Evolutionary conservation across 2,888 invertebrate genomes (phyloP).

Genomic region (Argyra leucocephala): DNA sequence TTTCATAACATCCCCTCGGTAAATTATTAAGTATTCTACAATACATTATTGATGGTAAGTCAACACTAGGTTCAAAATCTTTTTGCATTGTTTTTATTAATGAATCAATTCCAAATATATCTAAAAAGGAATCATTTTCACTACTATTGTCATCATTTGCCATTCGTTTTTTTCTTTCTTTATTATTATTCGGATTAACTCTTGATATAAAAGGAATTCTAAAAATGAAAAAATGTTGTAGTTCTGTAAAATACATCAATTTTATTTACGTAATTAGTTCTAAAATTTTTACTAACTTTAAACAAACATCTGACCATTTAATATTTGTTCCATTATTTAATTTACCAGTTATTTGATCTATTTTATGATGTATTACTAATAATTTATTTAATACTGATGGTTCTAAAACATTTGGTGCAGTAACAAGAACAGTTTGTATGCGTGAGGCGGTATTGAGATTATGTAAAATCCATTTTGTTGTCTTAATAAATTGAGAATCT

Average conservation of each 20-base stretch:
- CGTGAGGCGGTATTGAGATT: conserved; percentile 57
- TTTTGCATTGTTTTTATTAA: conserved; percentile 17
- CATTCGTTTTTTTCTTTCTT: neutral
- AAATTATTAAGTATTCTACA: conserved; percentile 56
- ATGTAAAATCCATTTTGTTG: conserved; percentile 63
- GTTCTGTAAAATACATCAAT: conserved; percentile 1
- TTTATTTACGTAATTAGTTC: neutral
- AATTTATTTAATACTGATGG: conserved; percentile 50
- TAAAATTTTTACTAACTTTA: conserved; percentile 23
- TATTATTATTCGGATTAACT: neutral
- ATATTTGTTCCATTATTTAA: conserved; percentile 29
- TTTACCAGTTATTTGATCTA: conserved; percentile 42
- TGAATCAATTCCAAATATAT: conserved; percentile 19
- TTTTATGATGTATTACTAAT: conserved; percentile 47
- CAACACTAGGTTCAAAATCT: conserved; percentile 49
- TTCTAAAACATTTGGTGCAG: conserved; percentile 57
- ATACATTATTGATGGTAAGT: conserved; percentile 51
- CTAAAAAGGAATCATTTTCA: conserved; percentile 15
- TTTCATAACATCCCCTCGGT: conserved; percentile 52
- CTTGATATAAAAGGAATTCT: conserved; percentile 21
- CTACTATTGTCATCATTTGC: neutral
- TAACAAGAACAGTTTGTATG: conserved; percentile 53
- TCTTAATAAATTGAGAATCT: conserved; percentile 48
- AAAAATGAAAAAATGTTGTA: neutral
- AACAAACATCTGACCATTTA: conserved; percentile 24